phyloP scores from a whole-genome alignment of 2,888 invertebrate species.

The Ischnura elegans region DNA sequence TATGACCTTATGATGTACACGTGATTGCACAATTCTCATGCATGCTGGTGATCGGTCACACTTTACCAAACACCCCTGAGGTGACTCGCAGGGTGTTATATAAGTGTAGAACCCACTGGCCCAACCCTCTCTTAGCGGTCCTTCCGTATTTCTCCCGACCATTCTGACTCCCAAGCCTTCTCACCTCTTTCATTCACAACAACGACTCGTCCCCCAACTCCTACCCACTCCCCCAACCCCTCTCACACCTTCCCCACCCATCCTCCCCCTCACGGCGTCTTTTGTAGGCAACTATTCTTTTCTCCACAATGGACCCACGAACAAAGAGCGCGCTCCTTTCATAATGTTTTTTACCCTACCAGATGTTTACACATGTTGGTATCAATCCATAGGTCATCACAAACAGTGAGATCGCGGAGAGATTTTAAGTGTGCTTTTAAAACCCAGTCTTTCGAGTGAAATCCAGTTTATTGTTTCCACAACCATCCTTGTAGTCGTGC shows the following conservation, averaged over 20 bases:
- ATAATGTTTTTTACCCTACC: not conserved
- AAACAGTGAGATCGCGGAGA: not conserved
- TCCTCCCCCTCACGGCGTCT: not conserved
- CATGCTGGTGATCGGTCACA: too few species aligned
- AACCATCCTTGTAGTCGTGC: too few species aligned
- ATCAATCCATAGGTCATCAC: not conserved
- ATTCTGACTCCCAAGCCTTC: not conserved
- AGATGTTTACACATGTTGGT: not conserved
- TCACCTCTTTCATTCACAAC: constrained; percentile 6
- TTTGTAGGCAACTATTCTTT: not conserved
- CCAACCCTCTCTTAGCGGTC: not conserved
- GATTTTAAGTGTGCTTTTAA: not conserved
- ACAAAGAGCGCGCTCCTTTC: not conserved
- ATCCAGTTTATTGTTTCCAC: too few species aligned
- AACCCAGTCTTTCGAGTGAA: too few species aligned
- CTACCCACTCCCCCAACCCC: not conserved
- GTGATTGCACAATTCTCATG: too few species aligned
- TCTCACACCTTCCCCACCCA: not conserved
- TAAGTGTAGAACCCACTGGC: too few species aligned
- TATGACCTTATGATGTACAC: too few species aligned
- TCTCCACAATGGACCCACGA: not conserved
- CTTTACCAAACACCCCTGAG: too few species aligned
- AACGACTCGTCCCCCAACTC: not conserved
- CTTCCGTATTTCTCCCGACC: not conserved
- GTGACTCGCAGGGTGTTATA: too few species aligned